Evolutionary conservation across 1,140 invertebrate species (phyloP).

Genomic region (Mactra quadrangularis): DNA sequence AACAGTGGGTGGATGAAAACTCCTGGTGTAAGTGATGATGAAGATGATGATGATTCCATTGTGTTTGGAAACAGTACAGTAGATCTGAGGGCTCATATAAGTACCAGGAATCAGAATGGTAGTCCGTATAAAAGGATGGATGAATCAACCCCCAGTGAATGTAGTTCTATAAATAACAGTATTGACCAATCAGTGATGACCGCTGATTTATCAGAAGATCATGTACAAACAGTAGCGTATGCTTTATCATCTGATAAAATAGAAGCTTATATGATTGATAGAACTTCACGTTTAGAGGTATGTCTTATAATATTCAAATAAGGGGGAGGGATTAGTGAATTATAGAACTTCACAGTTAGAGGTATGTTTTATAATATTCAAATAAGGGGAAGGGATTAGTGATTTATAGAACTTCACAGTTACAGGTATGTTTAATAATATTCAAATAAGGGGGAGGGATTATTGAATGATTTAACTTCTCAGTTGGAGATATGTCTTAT

Average conservation of each 20-base stretch:
- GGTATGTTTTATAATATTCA: constrained; percentile 8
- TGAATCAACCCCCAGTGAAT: background rate
- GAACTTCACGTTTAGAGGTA: constrained; percentile 16
- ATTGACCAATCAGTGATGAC: constrained; percentile 49
- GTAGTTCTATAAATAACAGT: constrained; percentile 7
- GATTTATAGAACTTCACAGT: background rate
- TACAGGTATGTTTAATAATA: constrained; percentile 7
- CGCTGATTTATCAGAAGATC: constrained; percentile 44
- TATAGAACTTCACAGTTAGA: constrained; percentile 5
- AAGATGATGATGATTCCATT: constrained; percentile 52
- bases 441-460: constrained; percentile 6
- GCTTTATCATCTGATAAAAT: constrained; percentile 35
- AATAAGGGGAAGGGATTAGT: constrained; percentile 14
- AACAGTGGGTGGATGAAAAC: constrained; percentile 1
- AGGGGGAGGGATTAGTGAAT: constrained; percentile 5
- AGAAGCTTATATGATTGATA: constrained; percentile 24
- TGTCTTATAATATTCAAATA: background rate
- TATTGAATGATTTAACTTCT: background rate
- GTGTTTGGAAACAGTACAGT: constrained; percentile 46
- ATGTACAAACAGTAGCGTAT: constrained; percentile 46
- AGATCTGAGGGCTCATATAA: constrained; percentile 15
- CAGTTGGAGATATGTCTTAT: constrained; percentile 9
- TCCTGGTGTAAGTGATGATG: background rate
- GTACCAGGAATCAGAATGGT: background rate
- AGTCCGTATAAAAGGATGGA: background rate